These are phyloP conservation scores for Contarinia nasturtii DNA, from an alignment of 1,140 invertebrate species.

Conservation along the genomic window DNA sequence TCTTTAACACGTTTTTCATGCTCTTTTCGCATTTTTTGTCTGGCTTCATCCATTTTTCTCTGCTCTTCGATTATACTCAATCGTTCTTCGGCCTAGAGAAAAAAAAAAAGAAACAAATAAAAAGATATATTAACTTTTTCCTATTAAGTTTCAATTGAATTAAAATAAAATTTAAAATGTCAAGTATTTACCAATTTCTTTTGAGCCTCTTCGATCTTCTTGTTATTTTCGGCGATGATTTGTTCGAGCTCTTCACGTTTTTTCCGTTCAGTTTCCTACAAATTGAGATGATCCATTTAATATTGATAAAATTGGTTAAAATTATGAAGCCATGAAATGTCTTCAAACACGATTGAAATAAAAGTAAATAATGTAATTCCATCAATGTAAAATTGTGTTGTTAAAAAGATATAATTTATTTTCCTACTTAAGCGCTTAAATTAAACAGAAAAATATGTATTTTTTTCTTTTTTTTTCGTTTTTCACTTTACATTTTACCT, in stretches of 20 bases:
- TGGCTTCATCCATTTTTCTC: constrained; percentile 85
- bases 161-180: constrained; percentile 3
- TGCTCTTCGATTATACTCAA: constrained; percentile 93
- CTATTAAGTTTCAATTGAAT: neutral
- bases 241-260: constrained; percentile 86
- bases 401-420: neutral
- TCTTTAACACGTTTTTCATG: constrained; percentile 80
- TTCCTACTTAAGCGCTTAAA: neutral
- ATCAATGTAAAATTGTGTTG: too few relatives aligned
- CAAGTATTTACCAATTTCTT: constrained; percentile 65
- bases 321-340: too few relatives aligned
- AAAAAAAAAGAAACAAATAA: constrained; percentile 7
- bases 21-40: constrained; percentile 79
- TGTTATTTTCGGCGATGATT: constrained; percentile 95
- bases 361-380: too few relatives aligned
- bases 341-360: neutral
- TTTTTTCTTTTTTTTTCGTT: neutral
- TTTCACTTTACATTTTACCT: neutral
- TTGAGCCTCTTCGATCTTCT: constrained; percentile 92
- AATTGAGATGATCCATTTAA: constrained; percentile 22
- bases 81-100: constrained; percentile 85
- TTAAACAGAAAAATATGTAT: neutral
- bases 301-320: constrained; percentile 4
- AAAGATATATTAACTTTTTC: neutral
- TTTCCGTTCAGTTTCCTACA: constrained; percentile 87